Percentiles rank a stretch among this genome's conserved stretches.
phyloP scores from a whole-genome alignment of 2,113 vertebrate species.

The Gallinago media region DNA sequence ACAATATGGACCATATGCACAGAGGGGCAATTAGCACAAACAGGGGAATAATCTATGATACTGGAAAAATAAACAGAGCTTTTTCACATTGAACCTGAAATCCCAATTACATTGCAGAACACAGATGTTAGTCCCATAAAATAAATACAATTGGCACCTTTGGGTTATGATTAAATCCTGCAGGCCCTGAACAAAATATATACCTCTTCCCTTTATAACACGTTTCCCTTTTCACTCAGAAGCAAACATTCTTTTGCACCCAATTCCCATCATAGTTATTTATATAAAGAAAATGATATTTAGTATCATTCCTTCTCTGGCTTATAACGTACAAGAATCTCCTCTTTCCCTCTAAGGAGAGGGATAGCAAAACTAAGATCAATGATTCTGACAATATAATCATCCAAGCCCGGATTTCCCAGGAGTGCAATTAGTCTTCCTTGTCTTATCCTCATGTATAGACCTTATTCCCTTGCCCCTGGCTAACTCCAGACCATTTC shows the following conservation, averaged over 20 bases:
- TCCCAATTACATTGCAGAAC: slow-evolving; percentile 65
- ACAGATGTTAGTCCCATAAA: slow-evolving; percentile 78
- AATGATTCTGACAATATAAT: slow-evolving; percentile 38
- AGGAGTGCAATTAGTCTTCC: slow-evolving; percentile 7
- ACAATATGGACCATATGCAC: slow-evolving; percentile 59
- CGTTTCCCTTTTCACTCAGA: neutral
- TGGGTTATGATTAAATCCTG: slow-evolving; percentile 69
- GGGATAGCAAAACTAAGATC: slow-evolving; percentile 9
- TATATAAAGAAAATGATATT: slow-evolving; percentile 15
- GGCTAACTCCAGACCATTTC: neutral
- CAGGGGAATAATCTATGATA: slow-evolving; percentile 54
- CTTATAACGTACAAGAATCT: neutral
- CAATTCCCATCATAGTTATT: neutral
- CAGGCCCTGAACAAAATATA: slow-evolving; percentile 9
- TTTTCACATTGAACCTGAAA: slow-evolving; percentile 55
- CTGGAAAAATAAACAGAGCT: slow-evolving; percentile 77
- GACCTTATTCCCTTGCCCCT: neutral
- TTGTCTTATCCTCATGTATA: neutral
- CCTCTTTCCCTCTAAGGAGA: neutral
- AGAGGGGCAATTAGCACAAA: slow-evolving; percentile 68
- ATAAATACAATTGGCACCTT: slow-evolving; percentile 72
- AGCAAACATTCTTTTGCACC: neutral
- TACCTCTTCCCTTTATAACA: neutral
- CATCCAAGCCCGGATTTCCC: slow-evolving; percentile 7
- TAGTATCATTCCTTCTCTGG: neutral